phyloP scores from a whole-genome alignment of 2,888 invertebrate genomes.

The Colletes collaris region DNA sequence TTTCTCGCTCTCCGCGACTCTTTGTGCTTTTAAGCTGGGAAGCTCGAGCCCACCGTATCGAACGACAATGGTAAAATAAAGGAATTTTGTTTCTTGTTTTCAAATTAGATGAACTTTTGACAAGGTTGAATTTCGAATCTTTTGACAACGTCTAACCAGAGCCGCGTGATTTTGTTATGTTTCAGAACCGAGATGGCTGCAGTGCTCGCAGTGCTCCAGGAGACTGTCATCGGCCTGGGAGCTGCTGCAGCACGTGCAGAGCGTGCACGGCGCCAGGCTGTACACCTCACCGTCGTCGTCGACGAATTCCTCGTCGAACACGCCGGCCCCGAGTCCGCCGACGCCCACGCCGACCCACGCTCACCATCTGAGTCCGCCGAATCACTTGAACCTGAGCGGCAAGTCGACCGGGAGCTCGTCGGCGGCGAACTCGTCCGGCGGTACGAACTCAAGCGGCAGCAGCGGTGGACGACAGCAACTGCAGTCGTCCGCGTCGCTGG shows the following conservation, averaged over 20 bases:
- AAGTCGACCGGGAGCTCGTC: conserved; percentile 83
- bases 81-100: too few relatives aligned
- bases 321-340: conserved; percentile 83
- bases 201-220: conserved; percentile 97
- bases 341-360: conserved; percentile 82
- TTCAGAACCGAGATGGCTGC: conserved; percentile 97
- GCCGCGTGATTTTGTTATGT: conserved; percentile 76
- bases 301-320: conserved; percentile 80
- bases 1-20: too few relatives aligned
- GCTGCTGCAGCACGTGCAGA: conserved; percentile 96
- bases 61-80: too few relatives aligned
- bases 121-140: too few relatives aligned
- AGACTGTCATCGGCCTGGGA: conserved; percentile 97
- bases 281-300: conserved; percentile 86
- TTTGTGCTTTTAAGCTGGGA: too few relatives aligned
- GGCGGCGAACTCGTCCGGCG: conserved; percentile 81
- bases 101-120: too few relatives aligned
- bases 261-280: conserved; percentile 96
- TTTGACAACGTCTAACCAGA: too few relatives aligned
- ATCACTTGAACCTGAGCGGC: conserved; percentile 81
- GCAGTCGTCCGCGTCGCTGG: conserved; percentile 79
- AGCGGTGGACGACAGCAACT: conserved; percentile 77
- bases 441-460: conserved; percentile 79
- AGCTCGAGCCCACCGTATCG: too few relatives aligned
- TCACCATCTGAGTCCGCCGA: conserved; percentile 81